Base-by-base conservation (phyloP, 1,140 invertebrate species). In the Zophobas morio region DNA sequence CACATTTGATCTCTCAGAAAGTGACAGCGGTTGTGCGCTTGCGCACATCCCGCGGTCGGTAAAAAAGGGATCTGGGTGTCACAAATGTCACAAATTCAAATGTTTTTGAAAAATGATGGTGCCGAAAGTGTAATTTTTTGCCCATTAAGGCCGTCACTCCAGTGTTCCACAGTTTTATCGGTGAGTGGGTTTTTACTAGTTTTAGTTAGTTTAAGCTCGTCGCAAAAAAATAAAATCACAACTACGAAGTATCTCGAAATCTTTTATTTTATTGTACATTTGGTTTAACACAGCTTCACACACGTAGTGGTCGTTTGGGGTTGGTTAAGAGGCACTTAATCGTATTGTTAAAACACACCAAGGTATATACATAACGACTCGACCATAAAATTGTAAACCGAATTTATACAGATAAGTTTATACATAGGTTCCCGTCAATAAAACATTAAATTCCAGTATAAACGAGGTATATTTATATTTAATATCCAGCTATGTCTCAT, bases 341-440 rank as follows among this genome's bases (percentile, higher is more conserved):
- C n/a, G 3, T 66, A 66, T 0, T 36, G 37, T 66, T 42, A 42
- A 33, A 47, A 20, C 60, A 66, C 60, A 66, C 60, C 42, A 40
- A 36, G 39, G 39, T 66, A 66, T 66, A 66, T 66, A 66, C 60
- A 66, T 5, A 66, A 66, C n/a, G 39, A 39, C 33, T 66, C 60
- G 60, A 46, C 37, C 60, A 47, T 42, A 66, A 34, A 37, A 8
- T 42, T 66, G 5, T 32, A 20, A 40, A 66, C 60, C 60, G 35
- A 66, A 66, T 46, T 66, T 66, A 66, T 66, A 66, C 60, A 66
- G 39, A 66, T 66, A 60, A 56, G 6, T 51, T 51, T 51, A 51
- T 20, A 51, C n/a, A 20, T 51, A 51, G 49, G 49, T n/a, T 63
- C 37, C 39, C 33, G 2, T 35, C 2, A 66, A 66, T 66, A 39